phyloP scores from a whole-genome alignment of 2,888 invertebrate genomes.

The Lithophane socia region DNA sequence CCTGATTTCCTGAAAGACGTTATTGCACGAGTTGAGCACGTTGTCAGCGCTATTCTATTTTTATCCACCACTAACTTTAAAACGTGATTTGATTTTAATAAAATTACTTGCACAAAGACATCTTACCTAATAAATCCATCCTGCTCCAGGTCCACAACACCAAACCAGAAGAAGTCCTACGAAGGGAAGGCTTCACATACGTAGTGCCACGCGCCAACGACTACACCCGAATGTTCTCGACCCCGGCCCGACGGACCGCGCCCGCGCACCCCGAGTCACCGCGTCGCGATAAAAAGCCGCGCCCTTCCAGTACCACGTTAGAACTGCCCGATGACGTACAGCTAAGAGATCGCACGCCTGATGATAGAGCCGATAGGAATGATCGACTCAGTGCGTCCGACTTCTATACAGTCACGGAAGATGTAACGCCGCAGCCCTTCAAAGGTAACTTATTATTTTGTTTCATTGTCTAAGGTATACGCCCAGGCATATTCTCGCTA shows the following conservation, averaged over 20 bases:
- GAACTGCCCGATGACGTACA: conserved; percentile 73
- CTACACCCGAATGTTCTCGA: conserved; percentile 89
- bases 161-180: conserved; percentile 82
- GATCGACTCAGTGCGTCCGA: conserved; percentile 87
- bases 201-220: conserved; percentile 91
- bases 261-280: conserved; percentile 86
- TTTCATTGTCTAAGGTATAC: not conserved
- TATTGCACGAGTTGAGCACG: not conserved
- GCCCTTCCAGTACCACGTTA: conserved; percentile 70
- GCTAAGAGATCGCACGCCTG: conserved; percentile 75
- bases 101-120: not conserved
- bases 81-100: not conserved
- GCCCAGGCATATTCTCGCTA: not conserved
- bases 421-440: conserved; percentile 87
- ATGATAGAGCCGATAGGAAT: conserved; percentile 54
- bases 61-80: not conserved
- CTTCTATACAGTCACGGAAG: conserved; percentile 87
- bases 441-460: conserved; percentile 80
- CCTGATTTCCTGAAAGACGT: not conserved
- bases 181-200: conserved; percentile 89
- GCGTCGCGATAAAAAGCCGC: conserved; percentile 86
- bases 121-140: conserved; percentile 13
- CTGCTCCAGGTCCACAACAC: conserved; percentile 65
- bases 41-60: not conserved
- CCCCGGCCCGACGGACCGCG: conserved; percentile 84